These are phyloP conservation scores for Muscicapa striata DNA, from an alignment of 2,797 vertebrate species.

Conservation along the genomic window DNA sequence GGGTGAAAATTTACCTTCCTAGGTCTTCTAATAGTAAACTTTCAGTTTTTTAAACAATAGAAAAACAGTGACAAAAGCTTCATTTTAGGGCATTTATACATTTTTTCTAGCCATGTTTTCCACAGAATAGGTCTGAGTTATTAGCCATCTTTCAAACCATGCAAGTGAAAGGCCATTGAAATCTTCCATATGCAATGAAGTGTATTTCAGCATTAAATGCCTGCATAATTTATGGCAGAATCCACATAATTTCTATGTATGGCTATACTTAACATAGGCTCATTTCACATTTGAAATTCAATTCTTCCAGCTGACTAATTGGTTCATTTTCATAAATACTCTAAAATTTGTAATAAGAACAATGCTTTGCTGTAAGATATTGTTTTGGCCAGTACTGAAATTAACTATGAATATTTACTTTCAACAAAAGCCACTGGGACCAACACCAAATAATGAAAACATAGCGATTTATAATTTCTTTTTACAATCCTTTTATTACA, in stretches of 20 bases:
- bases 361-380: background rate
- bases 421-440: background rate
- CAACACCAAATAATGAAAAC: slow-evolving; percentile 11
- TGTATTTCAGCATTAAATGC: background rate
- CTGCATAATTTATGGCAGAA: slow-evolving; percentile 17
- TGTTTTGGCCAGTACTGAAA: background rate
- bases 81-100: background rate
- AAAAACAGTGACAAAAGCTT: background rate
- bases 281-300: slow-evolving; percentile 43
- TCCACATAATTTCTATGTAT: background rate
- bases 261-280: background rate
- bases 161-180: slow-evolving; percentile 13
- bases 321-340: slow-evolving; percentile 47
- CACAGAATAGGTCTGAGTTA: background rate
- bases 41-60: background rate
- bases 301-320: slow-evolving; percentile 23
- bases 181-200: background rate
- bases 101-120: background rate
- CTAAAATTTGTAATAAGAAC: slow-evolving; percentile 2
- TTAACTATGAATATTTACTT: slow-evolving; percentile 33
- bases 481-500: background rate
- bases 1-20: background rate
- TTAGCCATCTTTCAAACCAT: slow-evolving; percentile 12
- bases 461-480: background rate
- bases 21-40: background rate